Conservation (phyloP, 1,140 invertebrate genomes). For the Lanistes nyassanus region DNA sequence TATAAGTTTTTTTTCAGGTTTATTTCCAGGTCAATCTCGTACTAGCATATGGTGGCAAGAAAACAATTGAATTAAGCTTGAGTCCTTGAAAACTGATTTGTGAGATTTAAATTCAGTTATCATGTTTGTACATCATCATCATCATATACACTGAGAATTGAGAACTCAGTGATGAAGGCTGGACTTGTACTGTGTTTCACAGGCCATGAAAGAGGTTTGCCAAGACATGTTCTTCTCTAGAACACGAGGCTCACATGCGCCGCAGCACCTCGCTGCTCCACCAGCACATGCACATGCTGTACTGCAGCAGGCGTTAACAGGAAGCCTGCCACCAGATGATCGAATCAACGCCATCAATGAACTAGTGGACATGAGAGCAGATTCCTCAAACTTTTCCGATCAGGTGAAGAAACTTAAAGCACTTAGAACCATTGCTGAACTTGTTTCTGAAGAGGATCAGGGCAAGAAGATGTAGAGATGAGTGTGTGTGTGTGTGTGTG, state of each 20-base stretch:
- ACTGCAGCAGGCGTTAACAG: constrained; percentile 53
- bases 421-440: not conserved
- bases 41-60: too few species aligned
- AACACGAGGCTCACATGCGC: constrained; percentile 42
- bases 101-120: too few species aligned
- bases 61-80: too few species aligned
- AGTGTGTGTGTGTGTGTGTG: too few species aligned
- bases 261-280: constrained; percentile 33
- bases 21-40: too few species aligned
- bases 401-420: constrained; percentile 34
- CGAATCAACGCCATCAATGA: constrained; percentile 54
- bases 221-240: constrained; percentile 66
- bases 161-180: too few species aligned
- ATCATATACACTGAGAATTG: too few species aligned
- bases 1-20: too few species aligned
- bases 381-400: constrained; percentile 53
- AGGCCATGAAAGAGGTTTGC: constrained; percentile 61
- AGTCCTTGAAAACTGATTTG: too few species aligned
- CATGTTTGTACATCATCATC: too few species aligned
- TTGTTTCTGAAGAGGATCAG: not conserved
- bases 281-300: constrained; percentile 34
- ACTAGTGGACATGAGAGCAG: constrained; percentile 57
- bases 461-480: too few species aligned
- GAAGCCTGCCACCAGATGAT: constrained; percentile 44
- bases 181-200: constrained; percentile 12